Percentiles rank a stretch among this genome's conserved stretches.
phyloP scores from a whole-genome alignment of 2,113 vertebrate species.

The Psittacara wagleri region DNA sequence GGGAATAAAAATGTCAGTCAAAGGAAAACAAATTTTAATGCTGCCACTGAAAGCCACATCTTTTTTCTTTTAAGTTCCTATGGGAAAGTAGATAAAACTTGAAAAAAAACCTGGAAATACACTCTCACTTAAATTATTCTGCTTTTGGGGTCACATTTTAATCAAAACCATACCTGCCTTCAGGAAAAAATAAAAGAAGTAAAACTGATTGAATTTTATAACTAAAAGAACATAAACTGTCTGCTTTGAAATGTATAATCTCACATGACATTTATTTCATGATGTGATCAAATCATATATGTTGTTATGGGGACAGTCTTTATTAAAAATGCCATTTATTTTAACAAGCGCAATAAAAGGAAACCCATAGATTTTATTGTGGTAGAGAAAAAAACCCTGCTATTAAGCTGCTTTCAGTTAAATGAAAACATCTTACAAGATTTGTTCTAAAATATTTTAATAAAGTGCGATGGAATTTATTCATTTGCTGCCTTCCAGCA shows the following conservation, averaged over 20 bases:
- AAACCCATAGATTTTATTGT: slow-evolving; percentile 55
- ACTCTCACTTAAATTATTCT: slow-evolving; percentile 49
- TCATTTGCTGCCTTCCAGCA: slow-evolving; percentile 52
- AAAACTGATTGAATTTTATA: slow-evolving; percentile 78
- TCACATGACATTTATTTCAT: slow-evolving; percentile 75
- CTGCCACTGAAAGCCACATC: slow-evolving; percentile 5
- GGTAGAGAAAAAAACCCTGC: slow-evolving; percentile 49
- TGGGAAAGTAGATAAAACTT: slow-evolving; percentile 57
- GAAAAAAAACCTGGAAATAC: slow-evolving; percentile 39
- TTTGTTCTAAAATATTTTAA: slow-evolving; percentile 78
- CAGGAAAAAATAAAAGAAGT: slow-evolving; percentile 57
- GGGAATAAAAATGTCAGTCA: slow-evolving; percentile 69
- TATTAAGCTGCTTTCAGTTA: slow-evolving; percentile 76
- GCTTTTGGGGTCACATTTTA: slow-evolving; percentile 74
- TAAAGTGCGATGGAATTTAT: slow-evolving; percentile 72
- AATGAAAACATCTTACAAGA: slow-evolving; percentile 75
- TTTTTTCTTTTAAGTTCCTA: neutral
- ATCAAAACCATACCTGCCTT: slow-evolving; percentile 74
- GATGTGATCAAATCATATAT: slow-evolving; percentile 71
- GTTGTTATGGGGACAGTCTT: slow-evolving; percentile 73
- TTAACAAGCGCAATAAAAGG: slow-evolving; percentile 74
- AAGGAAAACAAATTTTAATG: slow-evolving; percentile 60
- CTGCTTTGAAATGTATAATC: slow-evolving; percentile 73
- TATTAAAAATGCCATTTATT: slow-evolving; percentile 81
- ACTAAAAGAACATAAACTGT: slow-evolving; percentile 72